These are phyloP conservation scores for Kuschelorhynchus macadamiae DNA, from an alignment of 2,888 invertebrate genomes.

Conservation along the genomic window DNA sequence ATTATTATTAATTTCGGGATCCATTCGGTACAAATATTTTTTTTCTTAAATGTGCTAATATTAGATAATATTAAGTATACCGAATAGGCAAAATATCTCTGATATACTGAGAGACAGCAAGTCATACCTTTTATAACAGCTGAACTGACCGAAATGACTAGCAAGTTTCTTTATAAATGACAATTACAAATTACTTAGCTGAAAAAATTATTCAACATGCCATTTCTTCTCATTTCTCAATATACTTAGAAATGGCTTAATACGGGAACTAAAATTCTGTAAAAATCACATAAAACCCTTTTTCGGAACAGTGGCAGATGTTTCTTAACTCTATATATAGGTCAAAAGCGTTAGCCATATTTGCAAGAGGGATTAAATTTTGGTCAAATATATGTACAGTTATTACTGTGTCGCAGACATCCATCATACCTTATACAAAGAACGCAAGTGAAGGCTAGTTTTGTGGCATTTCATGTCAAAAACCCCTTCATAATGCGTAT, in stretches of 20 bases:
- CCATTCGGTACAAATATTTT: no score
- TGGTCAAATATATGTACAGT: conserved; percentile 61
- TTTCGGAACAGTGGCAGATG: conserved; percentile 56
- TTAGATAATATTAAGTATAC: no score
- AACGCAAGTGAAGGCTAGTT: conserved; percentile 63
- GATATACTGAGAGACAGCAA: no score
- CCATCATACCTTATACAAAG: conserved; percentile 65
- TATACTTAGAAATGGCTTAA: conserved; percentile 47
- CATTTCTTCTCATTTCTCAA: not conserved
- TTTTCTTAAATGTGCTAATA: no score
- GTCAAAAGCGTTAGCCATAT: conserved; percentile 61
- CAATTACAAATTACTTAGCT: no score
- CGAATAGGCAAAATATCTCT: no score
- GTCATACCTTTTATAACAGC: no score
- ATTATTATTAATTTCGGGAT: no score
- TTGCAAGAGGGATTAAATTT: conserved; percentile 63
- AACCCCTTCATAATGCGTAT: conserved; percentile 66
- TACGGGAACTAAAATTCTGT: conserved; percentile 52
- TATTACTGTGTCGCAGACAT: conserved; percentile 60
- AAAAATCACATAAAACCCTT: conserved; percentile 54
- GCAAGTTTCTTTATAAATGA: not conserved
- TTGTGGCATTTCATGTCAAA: conserved; percentile 62
- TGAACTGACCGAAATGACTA: not conserved
- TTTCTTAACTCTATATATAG: conserved; percentile 57
- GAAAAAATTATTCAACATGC: not conserved